Percentiles rank a stretch among this genome's conserved stretches.
Conservation (phyloP, 1,140 invertebrate genomes). For the Spodoptera frugiperda region DNA sequence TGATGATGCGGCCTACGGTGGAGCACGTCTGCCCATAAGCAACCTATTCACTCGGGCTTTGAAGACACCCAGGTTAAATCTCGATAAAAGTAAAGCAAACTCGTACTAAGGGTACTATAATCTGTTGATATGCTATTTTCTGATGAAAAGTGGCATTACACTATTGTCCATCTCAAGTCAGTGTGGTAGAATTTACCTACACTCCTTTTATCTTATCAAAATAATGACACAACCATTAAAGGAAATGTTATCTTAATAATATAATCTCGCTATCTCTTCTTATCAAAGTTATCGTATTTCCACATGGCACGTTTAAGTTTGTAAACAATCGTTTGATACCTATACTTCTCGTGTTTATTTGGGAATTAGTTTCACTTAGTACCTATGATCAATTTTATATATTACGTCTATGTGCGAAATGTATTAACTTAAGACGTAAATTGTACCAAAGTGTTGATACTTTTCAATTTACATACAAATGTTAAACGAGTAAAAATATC, state of each 20-base stretch:
- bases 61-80: too few relatives aligned
- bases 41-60: too few relatives aligned
- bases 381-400: too few relatives aligned
- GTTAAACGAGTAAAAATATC: neutral
- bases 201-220: neutral
- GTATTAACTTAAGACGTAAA: neutral
- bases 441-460: neutral
- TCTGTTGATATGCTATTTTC: too few relatives aligned
- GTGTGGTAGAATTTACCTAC: neutral
- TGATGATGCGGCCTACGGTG: too few relatives aligned
- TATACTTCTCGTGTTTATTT: constrained; percentile 15
- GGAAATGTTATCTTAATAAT: neutral
- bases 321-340: constrained; percentile 4
- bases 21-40: too few relatives aligned
- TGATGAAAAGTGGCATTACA: too few relatives aligned
- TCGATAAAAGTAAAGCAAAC: too few relatives aligned
- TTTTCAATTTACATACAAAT: neutral
- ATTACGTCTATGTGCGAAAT: neutral
- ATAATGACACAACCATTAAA: neutral
- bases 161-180: neutral
- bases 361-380: neutral
- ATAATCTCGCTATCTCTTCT: constrained; percentile 20
- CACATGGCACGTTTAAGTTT: neutral
- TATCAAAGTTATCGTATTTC: neutral
- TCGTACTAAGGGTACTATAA: too few relatives aligned